Evolutionary conservation across 23 tunicate species (phyloP), one percentile per base, ranked within the genome.

Genomic region (Styela clava): DNA sequence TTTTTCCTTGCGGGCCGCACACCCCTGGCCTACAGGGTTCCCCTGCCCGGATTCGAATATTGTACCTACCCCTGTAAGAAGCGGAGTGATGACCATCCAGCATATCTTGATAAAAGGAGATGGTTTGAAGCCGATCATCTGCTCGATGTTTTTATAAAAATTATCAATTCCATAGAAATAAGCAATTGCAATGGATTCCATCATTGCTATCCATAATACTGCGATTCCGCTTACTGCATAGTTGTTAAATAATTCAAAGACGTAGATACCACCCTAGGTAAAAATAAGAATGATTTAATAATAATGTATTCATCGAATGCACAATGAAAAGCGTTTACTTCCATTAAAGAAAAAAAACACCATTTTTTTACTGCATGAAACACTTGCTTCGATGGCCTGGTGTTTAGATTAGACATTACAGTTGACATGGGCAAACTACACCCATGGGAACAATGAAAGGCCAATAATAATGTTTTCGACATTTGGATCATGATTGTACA

Each of bases 191-290:
- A 87, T 77, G 2, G 83, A 74, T 69, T 87, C 79, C 92, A 79
- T 69, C 79, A 74, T 36, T 7, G 74, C 92, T 16, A 82, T 63
- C 79, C 81, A 87, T 24, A 87, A 44, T 12, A 87, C 19, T 2
- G 86, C 83, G n/a, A 87, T 87, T 1, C 92, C 92, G 31, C 92
- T 83, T 34, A 82, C 86, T 19, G 92, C 92, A 69, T 82, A 87
- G 56, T 82, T 82, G 70, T 87, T 87, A 61, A 87, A 87, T 28
- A 87, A 21, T 61, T 87, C 92, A 51, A 87, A 87, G 2, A 87
- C 67, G 52, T 87, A 87, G 3, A 87, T 63, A 2, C 92, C 92
- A 18, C 86, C 92, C 92, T 87, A 70, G 1, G 62, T 52, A 79
- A 76, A 28, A 0, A 63, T 63, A 27, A 33, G 19, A 31, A 71